phyloP scores from a whole-genome alignment of 2,888 invertebrate genomes.

The Scaptomyza tumidula region DNA sequence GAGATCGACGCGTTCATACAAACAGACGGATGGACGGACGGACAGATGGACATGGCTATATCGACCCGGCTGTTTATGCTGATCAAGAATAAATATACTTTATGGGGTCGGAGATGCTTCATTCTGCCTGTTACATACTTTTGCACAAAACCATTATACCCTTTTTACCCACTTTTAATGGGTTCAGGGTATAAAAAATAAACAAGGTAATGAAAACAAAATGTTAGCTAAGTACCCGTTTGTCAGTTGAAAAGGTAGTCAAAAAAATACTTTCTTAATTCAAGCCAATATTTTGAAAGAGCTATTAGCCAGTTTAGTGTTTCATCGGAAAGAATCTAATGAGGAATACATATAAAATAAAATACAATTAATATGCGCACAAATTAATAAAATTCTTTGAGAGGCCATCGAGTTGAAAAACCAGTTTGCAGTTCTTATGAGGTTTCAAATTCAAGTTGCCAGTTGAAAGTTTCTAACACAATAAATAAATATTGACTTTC shows the following conservation, averaged over 20 bases:
- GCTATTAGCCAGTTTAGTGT: conserved; percentile 52
- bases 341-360: conserved; percentile 8
- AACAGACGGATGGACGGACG: too few species aligned
- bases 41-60: too few species aligned
- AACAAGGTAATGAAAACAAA: conserved; percentile 15
- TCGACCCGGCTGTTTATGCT: too few species aligned
- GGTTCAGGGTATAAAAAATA: conserved; percentile 13
- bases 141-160: too few species aligned
- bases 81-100: too few species aligned
- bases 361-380: conserved; percentile 52
- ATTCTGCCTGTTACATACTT: too few species aligned
- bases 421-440: conserved; percentile 53
- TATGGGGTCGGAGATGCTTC: too few species aligned
- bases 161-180: too few species aligned
- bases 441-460: conserved; percentile 27
- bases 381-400: conserved; percentile 64
- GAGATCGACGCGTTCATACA: too few species aligned
- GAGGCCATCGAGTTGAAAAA: conserved; percentile 52
- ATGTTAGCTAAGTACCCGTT: conserved; percentile 1
- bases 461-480: conserved; percentile 56
- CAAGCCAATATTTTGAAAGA: conserved; percentile 20
- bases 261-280: conserved; percentile 53
- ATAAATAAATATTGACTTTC: conserved; percentile 46
- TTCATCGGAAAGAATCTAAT: conserved; percentile 35
- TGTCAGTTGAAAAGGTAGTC: conserved; percentile 29